Percentiles rank a stretch among this genome's conserved stretches.
Evolutionary conservation across 2,797 vertebrate species (phyloP).

Genomic region (Rhodeus uyekii): DNA sequence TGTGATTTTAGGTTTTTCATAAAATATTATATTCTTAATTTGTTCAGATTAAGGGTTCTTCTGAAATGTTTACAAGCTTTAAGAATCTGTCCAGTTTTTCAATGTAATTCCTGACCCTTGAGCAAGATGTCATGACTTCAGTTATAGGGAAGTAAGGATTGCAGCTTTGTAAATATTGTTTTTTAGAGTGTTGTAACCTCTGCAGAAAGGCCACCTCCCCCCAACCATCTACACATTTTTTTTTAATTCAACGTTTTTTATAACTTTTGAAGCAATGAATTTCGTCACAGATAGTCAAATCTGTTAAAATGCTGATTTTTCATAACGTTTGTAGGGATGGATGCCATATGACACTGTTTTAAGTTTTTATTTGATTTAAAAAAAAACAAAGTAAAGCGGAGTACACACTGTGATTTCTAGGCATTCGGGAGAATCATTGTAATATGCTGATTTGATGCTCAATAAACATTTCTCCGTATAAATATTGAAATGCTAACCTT

Average conservation of each 20-base stretch:
- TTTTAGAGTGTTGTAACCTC: neutral
- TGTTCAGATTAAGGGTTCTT: neutral
- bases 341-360: too few relatives aligned
- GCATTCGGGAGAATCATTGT: too few relatives aligned
- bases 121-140: neutral
- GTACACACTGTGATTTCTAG: too few relatives aligned
- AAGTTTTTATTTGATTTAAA: too few relatives aligned
- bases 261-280: neutral
- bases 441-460: neutral
- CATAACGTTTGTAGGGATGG: too few relatives aligned
- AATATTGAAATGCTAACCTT: neutral
- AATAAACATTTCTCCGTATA: too few relatives aligned
- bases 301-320: neutral
- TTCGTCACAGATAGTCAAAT: neutral
- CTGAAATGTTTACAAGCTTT: neutral
- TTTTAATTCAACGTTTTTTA: neutral
- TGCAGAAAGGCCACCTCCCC: too few relatives aligned
- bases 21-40: neutral
- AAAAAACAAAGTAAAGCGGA: too few relatives aligned
- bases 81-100: neutral
- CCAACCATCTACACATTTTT: too few relatives aligned
- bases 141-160: neutral
- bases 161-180: neutral
- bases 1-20: too few relatives aligned
- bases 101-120: neutral